phyloP scores from a whole-genome alignment of 2,797 vertebrate genomes.

The Enteromius viviparus region DNA sequence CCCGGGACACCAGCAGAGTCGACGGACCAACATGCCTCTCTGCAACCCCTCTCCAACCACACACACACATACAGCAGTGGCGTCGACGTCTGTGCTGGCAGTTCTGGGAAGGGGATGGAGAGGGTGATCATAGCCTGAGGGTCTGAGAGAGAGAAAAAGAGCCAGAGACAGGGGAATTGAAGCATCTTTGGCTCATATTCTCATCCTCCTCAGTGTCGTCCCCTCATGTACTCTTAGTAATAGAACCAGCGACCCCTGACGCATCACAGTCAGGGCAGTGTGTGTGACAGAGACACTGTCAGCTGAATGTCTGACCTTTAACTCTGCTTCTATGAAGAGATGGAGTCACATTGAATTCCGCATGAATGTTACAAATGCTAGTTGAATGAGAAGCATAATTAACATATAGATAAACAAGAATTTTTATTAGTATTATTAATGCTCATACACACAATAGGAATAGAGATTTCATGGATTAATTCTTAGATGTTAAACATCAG shows the following conservation, averaged over 20 bases:
- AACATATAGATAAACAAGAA: neutral
- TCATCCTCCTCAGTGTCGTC: slow-evolving; percentile 45
- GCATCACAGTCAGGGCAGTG: slow-evolving; percentile 72
- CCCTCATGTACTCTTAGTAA: slow-evolving; percentile 58
- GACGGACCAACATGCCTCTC: slow-evolving; percentile 52
- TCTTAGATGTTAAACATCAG: neutral
- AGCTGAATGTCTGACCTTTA: slow-evolving; percentile 48
- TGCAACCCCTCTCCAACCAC: slow-evolving; percentile 34
- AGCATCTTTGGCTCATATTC: slow-evolving; percentile 58
- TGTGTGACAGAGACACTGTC: slow-evolving; percentile 35
- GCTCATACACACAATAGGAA: neutral
- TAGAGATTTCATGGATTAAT: neutral
- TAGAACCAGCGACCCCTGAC: slow-evolving; percentile 71
- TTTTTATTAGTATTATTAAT: neutral
- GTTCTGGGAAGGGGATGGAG: slow-evolving; percentile 40
- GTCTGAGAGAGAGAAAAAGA: slow-evolving; percentile 29
- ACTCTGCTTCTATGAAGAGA: slow-evolving; percentile 43
- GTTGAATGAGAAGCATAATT: slow-evolving; percentile 52
- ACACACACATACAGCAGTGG: slow-evolving; percentile 38
- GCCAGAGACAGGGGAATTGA: slow-evolving; percentile 32
- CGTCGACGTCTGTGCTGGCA: slow-evolving; percentile 55
- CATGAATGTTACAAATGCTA: neutral
- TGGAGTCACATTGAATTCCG: slow-evolving; percentile 27
- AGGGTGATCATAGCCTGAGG: slow-evolving; percentile 52
- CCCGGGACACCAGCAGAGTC: slow-evolving; percentile 58